These are phyloP conservation scores for Synodontis membranacea DNA, from an alignment of 2,113 vertebrate species.

Conservation along the genomic window DNA sequence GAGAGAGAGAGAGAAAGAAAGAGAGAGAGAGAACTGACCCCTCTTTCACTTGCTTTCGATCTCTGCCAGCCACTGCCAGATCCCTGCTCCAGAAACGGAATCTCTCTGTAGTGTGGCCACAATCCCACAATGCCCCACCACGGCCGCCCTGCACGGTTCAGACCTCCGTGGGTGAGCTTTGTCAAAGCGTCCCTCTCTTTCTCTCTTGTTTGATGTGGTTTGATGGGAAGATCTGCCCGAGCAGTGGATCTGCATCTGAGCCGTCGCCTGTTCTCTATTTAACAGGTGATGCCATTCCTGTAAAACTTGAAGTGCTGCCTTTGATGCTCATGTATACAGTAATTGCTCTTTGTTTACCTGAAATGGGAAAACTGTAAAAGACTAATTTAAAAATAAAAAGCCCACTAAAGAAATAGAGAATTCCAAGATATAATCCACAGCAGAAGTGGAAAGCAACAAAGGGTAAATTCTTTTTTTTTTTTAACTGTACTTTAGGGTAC, in stretches of 20 bases:
- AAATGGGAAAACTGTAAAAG: constrained; percentile 5
- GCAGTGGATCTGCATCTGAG: constrained; percentile 12
- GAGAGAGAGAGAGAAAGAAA: constrained; percentile 3
- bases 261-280: not conserved
- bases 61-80: constrained; percentile 1
- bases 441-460: not conserved
- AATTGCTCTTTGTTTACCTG: constrained; percentile 3
- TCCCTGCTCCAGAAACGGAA: constrained; percentile 34
- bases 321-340: constrained; percentile 20
- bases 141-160: constrained; percentile 12
- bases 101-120: constrained; percentile 37
- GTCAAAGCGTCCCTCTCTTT: constrained; percentile 34
- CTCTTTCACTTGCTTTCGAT: not conserved
- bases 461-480: not conserved
- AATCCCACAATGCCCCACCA: constrained; percentile 33
- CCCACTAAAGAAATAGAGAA: not conserved
- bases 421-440: not conserved
- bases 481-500: not conserved
- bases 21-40: not conserved
- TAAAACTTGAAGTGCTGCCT: not conserved
- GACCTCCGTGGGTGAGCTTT: constrained; percentile 38
- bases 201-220: constrained; percentile 33
- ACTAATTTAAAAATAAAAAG: too few relatives aligned
- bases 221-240: not conserved
- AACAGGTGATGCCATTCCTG: constrained; percentile 24